A percentile compares a stretch with the other conserved stretches of the same genome.
Evolutionary conservation across 2,113 vertebrate genomes (phyloP).

Genomic region (Erythrocercus mccallii): DNA sequence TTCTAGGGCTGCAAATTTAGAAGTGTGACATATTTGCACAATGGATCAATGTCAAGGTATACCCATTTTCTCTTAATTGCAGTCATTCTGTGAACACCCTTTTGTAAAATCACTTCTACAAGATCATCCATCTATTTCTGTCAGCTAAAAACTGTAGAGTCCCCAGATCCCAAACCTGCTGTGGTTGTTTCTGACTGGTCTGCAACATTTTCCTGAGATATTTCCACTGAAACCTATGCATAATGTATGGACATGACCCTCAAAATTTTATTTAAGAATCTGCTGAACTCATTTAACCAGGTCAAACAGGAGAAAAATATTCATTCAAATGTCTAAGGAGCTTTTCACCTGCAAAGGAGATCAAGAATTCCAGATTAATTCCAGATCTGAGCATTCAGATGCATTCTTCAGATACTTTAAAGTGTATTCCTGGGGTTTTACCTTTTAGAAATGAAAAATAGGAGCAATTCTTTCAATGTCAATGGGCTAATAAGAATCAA

Average conservation of each 20-base stretch:
- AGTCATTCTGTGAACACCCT: background rate
- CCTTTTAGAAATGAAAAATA: background rate
- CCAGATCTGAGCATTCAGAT: background rate
- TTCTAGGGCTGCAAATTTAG: background rate
- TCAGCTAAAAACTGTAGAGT: background rate
- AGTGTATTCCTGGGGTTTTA: background rate
- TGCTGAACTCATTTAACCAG: background rate
- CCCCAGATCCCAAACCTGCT: slow-evolving; percentile 9
- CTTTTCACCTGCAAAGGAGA: background rate
- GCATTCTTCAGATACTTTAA: background rate
- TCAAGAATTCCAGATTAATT: background rate
- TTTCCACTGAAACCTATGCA: background rate
- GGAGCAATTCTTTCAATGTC: background rate
- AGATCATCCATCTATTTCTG: slow-evolving; percentile 3
- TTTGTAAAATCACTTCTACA: slow-evolving; percentile 15
- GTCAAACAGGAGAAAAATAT: background rate
- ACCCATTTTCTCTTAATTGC: background rate
- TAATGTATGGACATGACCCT: background rate
- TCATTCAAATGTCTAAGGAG: background rate
- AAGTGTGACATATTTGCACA: background rate
- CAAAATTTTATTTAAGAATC: background rate
- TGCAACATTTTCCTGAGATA: background rate
- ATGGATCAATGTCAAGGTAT: background rate
- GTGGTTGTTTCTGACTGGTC: background rate
- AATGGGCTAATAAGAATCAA: background rate